Evolutionary conservation across 30 jellyfish, hydroid and myxozoan species (phyloP).

Genomic region (Catostylus mosaicus): DNA sequence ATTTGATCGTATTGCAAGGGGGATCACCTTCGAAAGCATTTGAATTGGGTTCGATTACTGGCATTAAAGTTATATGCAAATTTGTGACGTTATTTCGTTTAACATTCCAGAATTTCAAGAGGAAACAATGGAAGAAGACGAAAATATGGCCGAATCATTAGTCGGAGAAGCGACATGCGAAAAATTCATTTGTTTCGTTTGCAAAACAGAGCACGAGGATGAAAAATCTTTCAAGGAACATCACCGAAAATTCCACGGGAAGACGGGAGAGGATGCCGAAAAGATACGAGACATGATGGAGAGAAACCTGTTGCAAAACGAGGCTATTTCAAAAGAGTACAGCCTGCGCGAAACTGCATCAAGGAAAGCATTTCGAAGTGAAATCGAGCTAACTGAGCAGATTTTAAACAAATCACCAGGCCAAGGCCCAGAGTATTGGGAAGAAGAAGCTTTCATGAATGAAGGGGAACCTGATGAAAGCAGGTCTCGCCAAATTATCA

Average conservation of each 20-base stretch:
- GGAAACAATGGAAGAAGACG: slow-evolving; percentile 27
- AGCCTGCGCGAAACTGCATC: slow-evolving; percentile 73
- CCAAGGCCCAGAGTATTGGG: slow-evolving; percentile 5
- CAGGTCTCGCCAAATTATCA: background rate
- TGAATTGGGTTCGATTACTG: no score
- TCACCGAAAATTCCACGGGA: slow-evolving; percentile 65
- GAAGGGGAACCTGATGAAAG: background rate
- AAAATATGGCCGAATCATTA: background rate
- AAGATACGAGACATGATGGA: slow-evolving; percentile 51
- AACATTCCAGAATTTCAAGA: background rate
- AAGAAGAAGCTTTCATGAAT: slow-evolving; percentile 5
- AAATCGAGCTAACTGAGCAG: slow-evolving; percentile 53
- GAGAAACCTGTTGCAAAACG: slow-evolving; percentile 50
- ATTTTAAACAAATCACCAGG: slow-evolving; percentile 8
- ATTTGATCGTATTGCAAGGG: no score
- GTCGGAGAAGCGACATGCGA: slow-evolving; percentile 36
- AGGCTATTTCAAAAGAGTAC: slow-evolving; percentile 71
- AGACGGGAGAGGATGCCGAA: slow-evolving; percentile 45
- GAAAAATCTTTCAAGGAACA: slow-evolving; percentile 63
- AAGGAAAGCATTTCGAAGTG: slow-evolving; percentile 70
- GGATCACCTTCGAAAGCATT: no score
- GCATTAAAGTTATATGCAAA: background rate
- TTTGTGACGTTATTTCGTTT: background rate
- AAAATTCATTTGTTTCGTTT: slow-evolving; percentile 53
- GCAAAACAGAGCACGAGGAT: slow-evolving; percentile 69